These are phyloP conservation scores for Colaptes auratus DNA, from an alignment of 2,113 vertebrate genomes.

Conservation along the genomic window DNA sequence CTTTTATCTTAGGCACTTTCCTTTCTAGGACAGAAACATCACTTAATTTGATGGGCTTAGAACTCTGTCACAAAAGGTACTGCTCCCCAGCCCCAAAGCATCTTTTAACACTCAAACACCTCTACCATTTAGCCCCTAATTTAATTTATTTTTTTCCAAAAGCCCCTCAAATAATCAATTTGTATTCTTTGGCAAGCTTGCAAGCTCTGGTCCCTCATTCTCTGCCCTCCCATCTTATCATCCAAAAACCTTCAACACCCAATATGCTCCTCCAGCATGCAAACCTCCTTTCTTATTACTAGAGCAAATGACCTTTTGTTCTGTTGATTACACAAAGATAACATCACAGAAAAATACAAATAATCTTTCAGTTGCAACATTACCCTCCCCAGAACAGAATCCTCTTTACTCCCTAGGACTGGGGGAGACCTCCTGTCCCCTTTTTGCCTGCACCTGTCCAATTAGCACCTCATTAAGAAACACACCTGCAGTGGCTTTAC, in stretches of 20 bases:
- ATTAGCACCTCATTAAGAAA: conserved; percentile 14
- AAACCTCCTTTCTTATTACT: neutral
- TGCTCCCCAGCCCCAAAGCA: neutral
- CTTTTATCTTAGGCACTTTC: accelerated
- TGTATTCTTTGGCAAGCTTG: neutral
- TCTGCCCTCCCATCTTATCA: neutral
- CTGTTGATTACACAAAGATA: neutral
- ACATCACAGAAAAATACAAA: neutral
- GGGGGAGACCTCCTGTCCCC: neutral
- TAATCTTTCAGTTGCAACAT: neutral
- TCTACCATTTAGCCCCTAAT: neutral
- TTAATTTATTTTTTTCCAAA: neutral
- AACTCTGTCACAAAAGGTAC: neutral
- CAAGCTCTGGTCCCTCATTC: neutral
- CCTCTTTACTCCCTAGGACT: neutral
- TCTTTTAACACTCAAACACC: neutral
- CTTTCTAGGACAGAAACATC: neutral
- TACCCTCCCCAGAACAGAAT: neutral
- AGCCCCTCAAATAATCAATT: neutral
- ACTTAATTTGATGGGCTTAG: neutral
- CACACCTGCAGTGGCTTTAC: conserved; percentile 18
- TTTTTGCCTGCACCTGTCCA: neutral
- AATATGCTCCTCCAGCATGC: neutral
- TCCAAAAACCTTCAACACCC: neutral
- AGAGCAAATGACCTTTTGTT: neutral